Conservation (phyloP, 2,888 invertebrate genomes). For the Gymnocheta viridis region DNA sequence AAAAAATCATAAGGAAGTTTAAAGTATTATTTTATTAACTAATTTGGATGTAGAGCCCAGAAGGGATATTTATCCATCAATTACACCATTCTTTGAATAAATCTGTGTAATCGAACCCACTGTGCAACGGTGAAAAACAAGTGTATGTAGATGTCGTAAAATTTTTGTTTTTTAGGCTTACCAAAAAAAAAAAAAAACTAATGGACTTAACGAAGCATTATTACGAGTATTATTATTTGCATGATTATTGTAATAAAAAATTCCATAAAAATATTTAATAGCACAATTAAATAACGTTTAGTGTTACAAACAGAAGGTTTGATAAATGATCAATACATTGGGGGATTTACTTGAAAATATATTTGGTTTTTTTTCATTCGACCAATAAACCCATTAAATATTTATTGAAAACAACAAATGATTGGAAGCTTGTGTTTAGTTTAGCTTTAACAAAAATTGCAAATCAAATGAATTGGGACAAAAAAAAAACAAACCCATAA, state of each 20-base stretch:
- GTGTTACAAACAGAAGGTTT: not conserved
- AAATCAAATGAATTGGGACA: constrained; percentile 35
- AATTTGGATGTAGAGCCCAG: no score
- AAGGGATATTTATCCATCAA: no score
- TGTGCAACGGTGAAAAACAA: no score
- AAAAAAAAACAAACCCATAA: constrained; percentile 26
- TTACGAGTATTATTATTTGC: not conserved
- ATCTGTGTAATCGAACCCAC: no score
- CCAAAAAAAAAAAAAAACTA: not conserved
- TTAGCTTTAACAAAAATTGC: not conserved
- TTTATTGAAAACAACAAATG: constrained; percentile 42
- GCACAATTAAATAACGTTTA: not conserved
- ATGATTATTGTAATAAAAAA: not conserved
- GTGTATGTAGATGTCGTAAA: no score
- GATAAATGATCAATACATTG: not conserved
- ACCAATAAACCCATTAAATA: constrained; percentile 27
- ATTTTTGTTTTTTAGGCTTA: not conserved
- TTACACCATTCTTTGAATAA: no score
- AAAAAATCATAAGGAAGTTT: no score
- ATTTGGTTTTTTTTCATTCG: not conserved
- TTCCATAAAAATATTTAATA: not conserved
- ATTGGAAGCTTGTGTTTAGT: constrained; percentile 3
- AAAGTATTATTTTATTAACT: no score
- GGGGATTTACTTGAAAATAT: not conserved
- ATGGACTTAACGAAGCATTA: not conserved